Conservation (phyloP, 2,888 invertebrate species). For the Thelaira solivaga region DNA sequence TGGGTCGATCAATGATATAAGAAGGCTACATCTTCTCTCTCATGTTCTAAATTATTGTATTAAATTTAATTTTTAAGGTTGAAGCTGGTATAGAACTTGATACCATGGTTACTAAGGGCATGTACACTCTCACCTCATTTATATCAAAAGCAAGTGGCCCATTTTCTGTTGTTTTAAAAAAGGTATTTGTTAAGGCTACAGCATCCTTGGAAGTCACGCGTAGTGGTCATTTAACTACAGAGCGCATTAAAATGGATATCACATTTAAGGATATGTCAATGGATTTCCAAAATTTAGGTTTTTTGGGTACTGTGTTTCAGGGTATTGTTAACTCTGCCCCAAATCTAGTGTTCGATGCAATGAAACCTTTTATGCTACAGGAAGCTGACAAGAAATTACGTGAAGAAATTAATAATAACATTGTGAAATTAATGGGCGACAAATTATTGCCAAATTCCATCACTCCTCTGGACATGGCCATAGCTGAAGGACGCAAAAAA, state of each 20-base stretch:
- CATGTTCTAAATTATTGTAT: too few relatives aligned
- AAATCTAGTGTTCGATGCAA: constrained; percentile 88
- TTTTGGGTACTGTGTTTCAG: constrained; percentile 84
- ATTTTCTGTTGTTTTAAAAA: constrained; percentile 85
- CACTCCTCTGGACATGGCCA: constrained; percentile 89
- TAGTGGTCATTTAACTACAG: constrained; percentile 86
- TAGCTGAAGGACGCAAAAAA: constrained; percentile 85
- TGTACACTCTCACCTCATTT: constrained; percentile 86
- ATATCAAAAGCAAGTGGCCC: constrained; percentile 85
- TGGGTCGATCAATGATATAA: too few relatives aligned
- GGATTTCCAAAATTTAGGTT: constrained; percentile 88
- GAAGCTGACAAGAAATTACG: constrained; percentile 87
- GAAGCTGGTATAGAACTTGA: constrained; percentile 85
- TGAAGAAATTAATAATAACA: constrained; percentile 84
- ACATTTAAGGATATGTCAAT: constrained; percentile 85
- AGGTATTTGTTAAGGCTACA: constrained; percentile 83
- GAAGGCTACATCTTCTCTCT: too few relatives aligned
- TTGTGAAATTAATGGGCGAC: constrained; percentile 82
- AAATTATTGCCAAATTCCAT: constrained; percentile 90
- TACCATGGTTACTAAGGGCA: constrained; percentile 83
- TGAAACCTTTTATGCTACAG: constrained; percentile 89
- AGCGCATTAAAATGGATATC: constrained; percentile 88
- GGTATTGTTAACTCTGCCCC: constrained; percentile 90
- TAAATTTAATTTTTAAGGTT: constrained; percentile 79
- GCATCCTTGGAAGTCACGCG: constrained; percentile 85